Percentiles rank a stretch among this genome's conserved stretches.
Evolutionary conservation across 2,113 vertebrate species (phyloP).

Genomic region (Glaucidium brasilianum): DNA sequence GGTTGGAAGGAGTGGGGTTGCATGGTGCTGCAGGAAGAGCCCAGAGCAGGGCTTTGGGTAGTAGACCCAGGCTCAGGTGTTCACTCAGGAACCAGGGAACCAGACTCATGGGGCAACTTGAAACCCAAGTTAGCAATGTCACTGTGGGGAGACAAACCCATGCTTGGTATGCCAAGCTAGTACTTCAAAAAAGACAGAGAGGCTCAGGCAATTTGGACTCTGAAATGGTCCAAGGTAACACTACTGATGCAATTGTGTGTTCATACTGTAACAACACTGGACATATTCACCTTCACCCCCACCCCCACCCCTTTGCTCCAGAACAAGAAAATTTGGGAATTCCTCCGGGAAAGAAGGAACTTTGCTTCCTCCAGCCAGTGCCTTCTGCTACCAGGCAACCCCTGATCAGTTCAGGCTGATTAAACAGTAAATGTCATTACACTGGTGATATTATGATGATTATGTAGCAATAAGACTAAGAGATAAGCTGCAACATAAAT

Average conservation of each 20-base stretch:
- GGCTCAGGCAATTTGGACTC: neutral
- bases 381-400: neutral
- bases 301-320: neutral
- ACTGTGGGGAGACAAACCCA: neutral
- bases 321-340: neutral
- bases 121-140: neutral
- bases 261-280: neutral
- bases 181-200: neutral
- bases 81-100: neutral
- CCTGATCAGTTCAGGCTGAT: neutral
- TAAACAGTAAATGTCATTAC: neutral
- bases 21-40: accelerated
- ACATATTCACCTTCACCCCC: accelerated
- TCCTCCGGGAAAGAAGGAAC: neutral
- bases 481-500: neutral
- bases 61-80: neutral
- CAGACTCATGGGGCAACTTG: neutral
- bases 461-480: neutral
- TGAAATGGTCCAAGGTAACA: neutral
- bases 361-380: neutral
- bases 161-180: accelerated
- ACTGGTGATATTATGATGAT: neutral
- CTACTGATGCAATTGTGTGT: neutral
- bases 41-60: neutral
- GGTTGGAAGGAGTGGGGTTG: neutral